Evolutionary conservation across 2,113 vertebrate species (phyloP).

Genomic region (Haemorhous mexicanus): DNA sequence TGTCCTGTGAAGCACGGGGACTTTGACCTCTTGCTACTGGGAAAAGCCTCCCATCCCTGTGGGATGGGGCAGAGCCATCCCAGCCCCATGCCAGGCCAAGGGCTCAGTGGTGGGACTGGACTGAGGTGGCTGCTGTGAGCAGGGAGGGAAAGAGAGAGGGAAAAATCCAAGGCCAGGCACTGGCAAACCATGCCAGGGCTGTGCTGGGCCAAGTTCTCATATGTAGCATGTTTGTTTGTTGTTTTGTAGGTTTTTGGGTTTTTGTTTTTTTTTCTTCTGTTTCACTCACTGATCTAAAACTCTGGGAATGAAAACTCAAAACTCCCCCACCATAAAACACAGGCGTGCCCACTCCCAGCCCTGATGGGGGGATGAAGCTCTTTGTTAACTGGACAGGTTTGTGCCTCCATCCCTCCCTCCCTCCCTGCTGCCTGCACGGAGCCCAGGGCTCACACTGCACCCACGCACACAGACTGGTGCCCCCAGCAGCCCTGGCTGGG

Average conservation of each 20-base stretch:
- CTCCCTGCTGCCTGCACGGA: background rate
- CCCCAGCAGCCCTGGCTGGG: background rate
- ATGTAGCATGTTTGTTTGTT: slow-evolving; percentile 59
- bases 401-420: background rate
- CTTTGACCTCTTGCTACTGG: background rate
- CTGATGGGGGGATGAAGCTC: background rate
- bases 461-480: background rate
- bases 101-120: background rate
- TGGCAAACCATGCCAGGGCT: background rate
- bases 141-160: background rate
- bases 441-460: background rate
- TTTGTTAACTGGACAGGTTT: slow-evolving; percentile 45
- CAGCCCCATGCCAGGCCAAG: fast-evolving
- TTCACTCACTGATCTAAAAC: slow-evolving; percentile 24
- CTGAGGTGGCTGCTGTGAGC: background rate
- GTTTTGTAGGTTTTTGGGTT: background rate
- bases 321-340: background rate
- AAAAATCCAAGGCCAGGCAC: background rate
- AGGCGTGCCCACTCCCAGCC: background rate
- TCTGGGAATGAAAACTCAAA: slow-evolving; percentile 40
- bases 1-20: background rate
- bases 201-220: background rate
- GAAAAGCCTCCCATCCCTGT: background rate
- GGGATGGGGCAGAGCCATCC: background rate
- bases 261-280: background rate